Base-by-base conservation (phyloP, 2,888 invertebrate species). In the Napeogenes inachia region DNA sequence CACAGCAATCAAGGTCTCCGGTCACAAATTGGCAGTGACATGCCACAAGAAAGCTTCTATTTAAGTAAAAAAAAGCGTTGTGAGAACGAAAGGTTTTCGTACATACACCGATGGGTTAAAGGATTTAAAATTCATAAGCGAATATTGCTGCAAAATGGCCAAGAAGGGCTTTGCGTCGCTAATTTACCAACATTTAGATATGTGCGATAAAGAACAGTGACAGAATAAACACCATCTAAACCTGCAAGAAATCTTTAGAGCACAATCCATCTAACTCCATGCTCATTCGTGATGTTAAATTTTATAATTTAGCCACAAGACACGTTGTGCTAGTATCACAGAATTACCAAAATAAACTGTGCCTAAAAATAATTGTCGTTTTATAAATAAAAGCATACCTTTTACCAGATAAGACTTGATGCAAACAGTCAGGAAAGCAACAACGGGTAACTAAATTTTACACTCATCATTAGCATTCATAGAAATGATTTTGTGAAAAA, bases 231-330 rank as follows among this genome's bases (percentile, higher is more conserved):
- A 62, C 66, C 64, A 64, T 45, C 61, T 64, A 64, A 61, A 62
- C 60, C 66, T 64, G 62, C 57, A 63, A 54, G 54, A 60, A 54
- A 47, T 56, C 45, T 58, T 45, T 59, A 61, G 62, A 67, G 60
- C 65, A 59, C 50, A 57, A 62, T 64, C 66, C 61, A 67, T 62
- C 66, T 67, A 67, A 64, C 66, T 67, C 60, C 66, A 67, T 67
- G 66, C 66, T 64, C 66, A 67, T 67, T 67, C 64, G 59, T 55
- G 57, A 60, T 64, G 56, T n/a, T 38, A 38, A 38, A 38, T 42
- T 62, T 62, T 56, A 59, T 56, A 61, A 62, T 64, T 67, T 67
- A 67, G 66, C 66, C 64, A 67, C 66, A 67, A 64, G 38, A 58
- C 58, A 61, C 55, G 46, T 62, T 64, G 58, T 67, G 66, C 66